Evolutionary conservation across 2,888 invertebrate species (phyloP).

Genomic region (Griposia aprilina): DNA sequence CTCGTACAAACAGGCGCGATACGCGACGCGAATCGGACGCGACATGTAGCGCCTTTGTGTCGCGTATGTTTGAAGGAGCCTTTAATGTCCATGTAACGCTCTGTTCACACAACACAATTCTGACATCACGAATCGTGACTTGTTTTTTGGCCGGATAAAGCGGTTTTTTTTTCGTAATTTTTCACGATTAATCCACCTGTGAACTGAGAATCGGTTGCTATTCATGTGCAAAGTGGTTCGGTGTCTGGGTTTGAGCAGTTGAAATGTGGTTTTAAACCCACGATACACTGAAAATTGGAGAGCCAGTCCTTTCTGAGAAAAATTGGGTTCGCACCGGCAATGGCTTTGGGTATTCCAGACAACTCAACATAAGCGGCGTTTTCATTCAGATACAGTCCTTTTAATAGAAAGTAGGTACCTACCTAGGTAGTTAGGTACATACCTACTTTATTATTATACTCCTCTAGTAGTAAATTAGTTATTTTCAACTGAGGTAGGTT

Average conservation of each 20-base stretch:
- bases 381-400: background rate
- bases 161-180: no score
- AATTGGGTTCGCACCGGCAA: no score
- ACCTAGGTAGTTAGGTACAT: background rate
- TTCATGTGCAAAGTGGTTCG: background rate
- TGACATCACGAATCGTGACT: background rate
- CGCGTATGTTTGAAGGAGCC: no score
- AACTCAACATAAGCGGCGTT: background rate
- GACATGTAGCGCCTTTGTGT: no score
- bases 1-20: no score
- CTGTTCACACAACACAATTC: background rate
- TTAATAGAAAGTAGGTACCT: background rate
- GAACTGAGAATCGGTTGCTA: background rate
- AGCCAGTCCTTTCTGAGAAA: background rate
- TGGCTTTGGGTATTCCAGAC: background rate
- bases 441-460: background rate
- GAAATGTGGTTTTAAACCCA: no score
- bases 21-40: no score
- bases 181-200: background rate
- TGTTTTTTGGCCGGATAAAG: background rate
- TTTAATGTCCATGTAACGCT: background rate
- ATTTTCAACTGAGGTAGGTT: no score
- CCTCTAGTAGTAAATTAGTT: no score
- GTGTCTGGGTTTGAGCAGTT: background rate
- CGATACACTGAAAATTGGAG: background rate